Evolutionary conservation across 2,113 vertebrate genomes (phyloP).

Genomic region (Leptobrachium leishanense): DNA sequence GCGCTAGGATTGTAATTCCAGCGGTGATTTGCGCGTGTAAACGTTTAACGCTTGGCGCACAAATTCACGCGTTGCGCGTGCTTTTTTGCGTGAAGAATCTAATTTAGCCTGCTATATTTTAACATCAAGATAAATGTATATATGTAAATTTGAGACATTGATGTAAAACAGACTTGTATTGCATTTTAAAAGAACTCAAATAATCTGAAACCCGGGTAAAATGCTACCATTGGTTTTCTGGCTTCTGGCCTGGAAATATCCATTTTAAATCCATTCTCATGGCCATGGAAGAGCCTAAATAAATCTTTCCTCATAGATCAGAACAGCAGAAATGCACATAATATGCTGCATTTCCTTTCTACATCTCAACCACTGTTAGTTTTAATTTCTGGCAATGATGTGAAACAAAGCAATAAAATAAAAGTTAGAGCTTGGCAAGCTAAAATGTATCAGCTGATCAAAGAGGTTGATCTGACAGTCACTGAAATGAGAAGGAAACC

Average conservation of each 20-base stretch:
- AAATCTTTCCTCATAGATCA: not conserved
- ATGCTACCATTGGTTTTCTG: slow-evolving; percentile 14
- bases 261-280: slow-evolving; percentile 9
- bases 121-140: not conserved
- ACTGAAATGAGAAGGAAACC: slow-evolving; percentile 18
- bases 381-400: slow-evolving; percentile 22
- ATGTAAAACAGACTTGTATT: not conserved
- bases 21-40: too few relatives aligned
- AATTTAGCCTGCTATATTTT: too few relatives aligned
- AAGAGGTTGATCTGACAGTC: slow-evolving; percentile 16
- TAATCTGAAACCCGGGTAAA: slow-evolving; percentile 10
- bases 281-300: slow-evolving; percentile 17
- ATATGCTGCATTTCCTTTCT: slow-evolving; percentile 12
- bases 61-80: too few relatives aligned
- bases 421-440: slow-evolving; percentile 20
- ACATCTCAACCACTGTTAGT: slow-evolving; percentile 7
- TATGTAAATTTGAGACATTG: slow-evolving; percentile 13
- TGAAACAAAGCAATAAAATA: slow-evolving; percentile 29
- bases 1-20: too few relatives aligned
- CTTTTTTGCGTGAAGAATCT: too few relatives aligned
- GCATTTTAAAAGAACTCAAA: slow-evolving; percentile 1
- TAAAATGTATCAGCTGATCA: slow-evolving; percentile 21
- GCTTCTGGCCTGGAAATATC: slow-evolving; percentile 1
- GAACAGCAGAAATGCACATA: slow-evolving; percentile 14
- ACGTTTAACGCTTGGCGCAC: too few relatives aligned